Evolutionary conservation across 2,113 vertebrate genomes (phyloP).

Genomic region (Campylomormyrus tamandua): DNA sequence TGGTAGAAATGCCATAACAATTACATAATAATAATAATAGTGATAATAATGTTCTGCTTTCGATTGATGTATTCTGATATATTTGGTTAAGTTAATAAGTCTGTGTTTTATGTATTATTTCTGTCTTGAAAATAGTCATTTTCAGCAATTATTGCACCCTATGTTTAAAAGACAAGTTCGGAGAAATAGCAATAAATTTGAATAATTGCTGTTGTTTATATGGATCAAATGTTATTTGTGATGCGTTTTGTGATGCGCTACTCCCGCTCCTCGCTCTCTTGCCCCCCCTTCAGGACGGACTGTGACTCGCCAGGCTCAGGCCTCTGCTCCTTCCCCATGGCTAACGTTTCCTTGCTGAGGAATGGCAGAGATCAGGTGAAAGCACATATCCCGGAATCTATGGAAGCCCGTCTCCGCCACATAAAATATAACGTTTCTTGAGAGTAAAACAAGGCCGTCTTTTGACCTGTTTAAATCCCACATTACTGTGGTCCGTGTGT

Average conservation of each 20-base stretch:
- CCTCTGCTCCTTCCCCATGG: slow-evolving; percentile 77
- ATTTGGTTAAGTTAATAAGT: background rate
- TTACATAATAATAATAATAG: background rate
- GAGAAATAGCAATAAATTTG: background rate
- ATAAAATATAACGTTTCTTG: background rate
- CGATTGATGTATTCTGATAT: background rate
- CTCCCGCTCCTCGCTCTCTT: background rate
- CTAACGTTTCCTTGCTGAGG: slow-evolving; percentile 78
- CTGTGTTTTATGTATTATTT: background rate
- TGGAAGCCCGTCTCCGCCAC: no score
- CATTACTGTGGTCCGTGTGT: background rate
- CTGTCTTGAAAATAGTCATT: background rate
- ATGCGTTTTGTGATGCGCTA: background rate
- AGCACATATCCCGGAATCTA: background rate
- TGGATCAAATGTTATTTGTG: background rate
- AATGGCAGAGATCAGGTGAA: slow-evolving; percentile 67
- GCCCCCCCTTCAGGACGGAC: slow-evolving; percentile 53
- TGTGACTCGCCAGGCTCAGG: slow-evolving; percentile 54
- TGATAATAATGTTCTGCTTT: background rate
- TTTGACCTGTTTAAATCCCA: background rate
- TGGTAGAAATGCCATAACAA: background rate
- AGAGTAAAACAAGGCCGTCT: background rate
- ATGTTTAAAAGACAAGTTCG: background rate
- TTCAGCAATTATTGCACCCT: background rate
- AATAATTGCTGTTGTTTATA: background rate